phyloP scores from a whole-genome alignment of 2,797 vertebrate species.

The Vultur gryphus region DNA sequence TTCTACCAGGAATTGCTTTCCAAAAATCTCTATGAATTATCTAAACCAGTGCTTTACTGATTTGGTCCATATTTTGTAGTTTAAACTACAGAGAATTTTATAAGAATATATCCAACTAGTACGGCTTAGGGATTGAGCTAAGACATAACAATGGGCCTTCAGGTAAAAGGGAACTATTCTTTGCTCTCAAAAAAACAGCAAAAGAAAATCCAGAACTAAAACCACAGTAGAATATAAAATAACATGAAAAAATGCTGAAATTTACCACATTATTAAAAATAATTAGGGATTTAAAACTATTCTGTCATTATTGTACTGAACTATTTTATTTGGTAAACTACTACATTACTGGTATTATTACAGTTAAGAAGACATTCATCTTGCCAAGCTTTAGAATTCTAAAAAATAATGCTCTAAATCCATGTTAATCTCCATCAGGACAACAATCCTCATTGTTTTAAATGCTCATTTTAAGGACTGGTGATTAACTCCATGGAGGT shows the following conservation, averaged over 20 bases:
- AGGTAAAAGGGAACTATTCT: background rate
- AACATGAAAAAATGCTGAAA: background rate
- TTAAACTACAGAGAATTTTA: background rate
- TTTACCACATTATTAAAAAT: background rate
- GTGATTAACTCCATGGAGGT: background rate
- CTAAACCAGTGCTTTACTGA: background rate
- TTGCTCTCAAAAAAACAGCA: background rate
- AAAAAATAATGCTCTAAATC: background rate
- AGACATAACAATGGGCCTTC: background rate
- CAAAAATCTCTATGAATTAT: background rate
- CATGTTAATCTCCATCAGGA: background rate
- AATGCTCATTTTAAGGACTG: background rate
- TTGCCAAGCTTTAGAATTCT: background rate
- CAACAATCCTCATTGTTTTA: background rate
- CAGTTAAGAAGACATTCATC: background rate
- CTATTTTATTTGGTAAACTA: background rate
- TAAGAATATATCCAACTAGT: background rate
- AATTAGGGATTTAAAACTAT: background rate
- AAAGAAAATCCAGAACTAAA: background rate
- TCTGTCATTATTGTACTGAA: background rate
- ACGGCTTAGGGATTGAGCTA: background rate
- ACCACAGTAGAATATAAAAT: background rate
- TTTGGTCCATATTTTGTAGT: background rate
- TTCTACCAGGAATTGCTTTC: background rate
- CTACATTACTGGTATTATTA: background rate